These are phyloP conservation scores for Nomada fucata DNA, from an alignment of 2,888 invertebrate species.

Conservation along the genomic window DNA sequence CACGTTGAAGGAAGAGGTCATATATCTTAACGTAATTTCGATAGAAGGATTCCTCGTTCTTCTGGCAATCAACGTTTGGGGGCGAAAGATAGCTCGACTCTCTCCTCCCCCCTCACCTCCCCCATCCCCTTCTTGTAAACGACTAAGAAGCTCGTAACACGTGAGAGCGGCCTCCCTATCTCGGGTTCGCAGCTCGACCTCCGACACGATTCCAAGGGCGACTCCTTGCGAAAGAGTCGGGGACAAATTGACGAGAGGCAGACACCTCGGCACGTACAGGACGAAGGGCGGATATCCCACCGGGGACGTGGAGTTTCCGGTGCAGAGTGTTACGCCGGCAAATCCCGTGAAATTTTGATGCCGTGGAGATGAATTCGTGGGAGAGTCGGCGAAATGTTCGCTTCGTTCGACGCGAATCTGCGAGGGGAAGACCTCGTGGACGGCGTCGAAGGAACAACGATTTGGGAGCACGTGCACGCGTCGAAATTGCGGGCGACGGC, in stretches of 20 bases:
- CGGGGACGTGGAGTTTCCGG: conserved; percentile 19
- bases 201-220: conserved; percentile 29
- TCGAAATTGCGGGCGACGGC: too few relatives aligned
- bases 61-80: not conserved
- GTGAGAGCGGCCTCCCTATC: conserved; percentile 48
- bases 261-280: conserved; percentile 35
- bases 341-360: conserved; percentile 44
- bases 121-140: not conserved
- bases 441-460: not conserved
- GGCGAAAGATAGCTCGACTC: not conserved
- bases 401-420: not conserved
- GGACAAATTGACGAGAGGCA: conserved; percentile 52
- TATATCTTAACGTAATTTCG: not conserved
- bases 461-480: not conserved
- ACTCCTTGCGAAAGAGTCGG: conserved; percentile 7
- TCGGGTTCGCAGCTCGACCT: conserved; percentile 40
- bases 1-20: too few relatives aligned
- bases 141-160: conserved; percentile 47
- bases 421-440: not conserved
- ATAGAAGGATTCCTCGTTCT: conserved; percentile 28
- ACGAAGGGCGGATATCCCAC: conserved; percentile 35
- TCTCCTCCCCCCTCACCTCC: not conserved
- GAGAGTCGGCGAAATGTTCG: not conserved
- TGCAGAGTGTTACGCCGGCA: not conserved
- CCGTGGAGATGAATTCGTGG: conserved; percentile 45